phyloP scores from a whole-genome alignment of 2,113 vertebrate genomes.

The Miniopterus natalensis region DNA sequence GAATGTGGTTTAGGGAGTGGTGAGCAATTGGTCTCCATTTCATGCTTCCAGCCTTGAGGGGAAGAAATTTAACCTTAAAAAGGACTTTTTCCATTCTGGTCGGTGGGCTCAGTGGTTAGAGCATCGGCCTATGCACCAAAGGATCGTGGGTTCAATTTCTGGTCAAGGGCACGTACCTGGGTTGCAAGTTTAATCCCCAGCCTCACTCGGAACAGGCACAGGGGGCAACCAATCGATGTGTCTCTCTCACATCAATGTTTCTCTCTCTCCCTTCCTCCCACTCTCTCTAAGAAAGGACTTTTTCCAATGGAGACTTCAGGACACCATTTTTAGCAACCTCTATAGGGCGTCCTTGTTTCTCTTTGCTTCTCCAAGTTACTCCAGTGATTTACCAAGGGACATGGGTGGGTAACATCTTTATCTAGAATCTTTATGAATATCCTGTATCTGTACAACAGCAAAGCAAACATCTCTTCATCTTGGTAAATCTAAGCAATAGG shows the following conservation, averaged over 20 bases:
- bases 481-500: not conserved
- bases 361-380: slow-evolving; percentile 10
- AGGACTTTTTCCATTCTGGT: not conserved
- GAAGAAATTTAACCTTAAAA: slow-evolving; percentile 52
- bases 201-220: too few species aligned
- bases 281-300: too few species aligned
- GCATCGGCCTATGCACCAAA: too few species aligned
- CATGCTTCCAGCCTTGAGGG: not conserved
- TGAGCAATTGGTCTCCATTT: not conserved
- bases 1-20: slow-evolving; percentile 8
- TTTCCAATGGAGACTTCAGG: not conserved
- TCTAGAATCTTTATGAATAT: not conserved
- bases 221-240: too few species aligned
- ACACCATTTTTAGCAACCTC: slow-evolving; percentile 23
- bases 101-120: too few species aligned
- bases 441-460: not conserved
- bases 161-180: too few species aligned
- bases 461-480: not conserved
- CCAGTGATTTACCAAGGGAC: not conserved
- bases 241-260: too few species aligned
- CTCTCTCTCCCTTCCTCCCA: too few species aligned
- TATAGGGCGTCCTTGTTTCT: not conserved
- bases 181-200: too few species aligned
- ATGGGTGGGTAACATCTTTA: not conserved
- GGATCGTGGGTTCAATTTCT: too few species aligned